Conservation (phyloP, 2,888 invertebrate genomes). For the Tyria jacobaeae region DNA sequence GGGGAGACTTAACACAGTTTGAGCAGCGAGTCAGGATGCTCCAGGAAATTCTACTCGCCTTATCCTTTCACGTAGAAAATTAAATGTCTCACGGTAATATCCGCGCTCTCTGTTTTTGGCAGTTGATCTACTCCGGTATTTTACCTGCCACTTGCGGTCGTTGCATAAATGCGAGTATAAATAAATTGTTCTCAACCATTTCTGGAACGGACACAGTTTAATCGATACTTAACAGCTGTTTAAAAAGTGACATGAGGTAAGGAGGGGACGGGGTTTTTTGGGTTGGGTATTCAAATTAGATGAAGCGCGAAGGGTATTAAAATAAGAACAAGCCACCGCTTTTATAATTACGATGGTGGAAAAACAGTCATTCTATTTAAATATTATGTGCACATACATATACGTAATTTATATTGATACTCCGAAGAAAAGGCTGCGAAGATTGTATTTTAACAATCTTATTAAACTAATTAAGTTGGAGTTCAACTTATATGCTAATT, state of each 20-base stretch:
- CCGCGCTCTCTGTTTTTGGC: slow-evolving; percentile 80
- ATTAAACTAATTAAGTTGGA: no score
- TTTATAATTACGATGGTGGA: background rate
- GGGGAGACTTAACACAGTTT: slow-evolving; percentile 74
- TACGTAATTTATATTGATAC: no score
- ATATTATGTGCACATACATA: no score
- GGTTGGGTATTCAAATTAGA: background rate
- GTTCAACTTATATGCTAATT: no score
- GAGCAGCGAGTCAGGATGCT: slow-evolving; percentile 68
- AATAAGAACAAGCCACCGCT: background rate
- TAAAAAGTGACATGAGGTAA: background rate
- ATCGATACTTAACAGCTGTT: background rate
- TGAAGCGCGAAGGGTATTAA: background rate
- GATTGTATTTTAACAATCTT: no score
- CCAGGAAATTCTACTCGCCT: slow-evolving; percentile 78
- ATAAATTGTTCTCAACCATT: slow-evolving; percentile 47
- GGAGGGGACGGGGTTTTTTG: no score
- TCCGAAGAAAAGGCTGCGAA: no score
- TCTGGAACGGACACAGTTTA: background rate
- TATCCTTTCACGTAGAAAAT: slow-evolving; percentile 86
- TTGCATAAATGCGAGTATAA: slow-evolving; percentile 45
- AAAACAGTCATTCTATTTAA: background rate
- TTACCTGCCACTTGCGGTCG: slow-evolving; percentile 54
- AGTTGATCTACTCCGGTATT: slow-evolving; percentile 71
- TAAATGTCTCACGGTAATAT: slow-evolving; percentile 84